Evolutionary conservation across 2,888 invertebrate genomes (phyloP).

Genomic region (Seira musarum): DNA sequence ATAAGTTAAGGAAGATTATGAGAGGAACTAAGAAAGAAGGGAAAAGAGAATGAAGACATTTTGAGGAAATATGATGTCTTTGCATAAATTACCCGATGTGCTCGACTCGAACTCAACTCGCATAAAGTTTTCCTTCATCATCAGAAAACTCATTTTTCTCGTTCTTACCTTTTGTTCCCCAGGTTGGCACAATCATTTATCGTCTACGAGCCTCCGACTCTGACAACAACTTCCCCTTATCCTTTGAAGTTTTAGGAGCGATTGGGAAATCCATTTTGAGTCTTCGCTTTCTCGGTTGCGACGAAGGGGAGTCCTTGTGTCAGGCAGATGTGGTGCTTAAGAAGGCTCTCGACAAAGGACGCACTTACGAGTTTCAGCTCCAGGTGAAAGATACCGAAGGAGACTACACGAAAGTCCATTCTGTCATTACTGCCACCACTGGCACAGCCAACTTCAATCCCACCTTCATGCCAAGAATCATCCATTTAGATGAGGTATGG

Average conservation of each 20-base stretch:
- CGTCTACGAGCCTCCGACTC: constrained; percentile 90
- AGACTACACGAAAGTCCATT: constrained; percentile 82
- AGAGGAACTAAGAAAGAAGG: too few species aligned
- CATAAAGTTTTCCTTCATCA: too few species aligned
- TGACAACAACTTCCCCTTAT: constrained; percentile 88
- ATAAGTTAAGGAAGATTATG: too few species aligned
- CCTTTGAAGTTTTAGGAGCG: constrained; percentile 83
- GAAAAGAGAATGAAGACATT: too few species aligned
- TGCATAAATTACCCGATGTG: too few species aligned
- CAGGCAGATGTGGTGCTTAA: constrained; percentile 89
- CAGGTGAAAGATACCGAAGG: constrained; percentile 81
- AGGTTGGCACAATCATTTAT: constrained; percentile 86
- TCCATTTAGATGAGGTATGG: constrained; percentile 68
- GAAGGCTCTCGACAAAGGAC: constrained; percentile 79
- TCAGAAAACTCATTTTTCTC: too few species aligned
- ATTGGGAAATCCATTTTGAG: constrained; percentile 84
- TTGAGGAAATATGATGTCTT: too few species aligned
- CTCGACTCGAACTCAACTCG: too few species aligned
- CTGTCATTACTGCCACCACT: constrained; percentile 88
- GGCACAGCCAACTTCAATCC: constrained; percentile 76
- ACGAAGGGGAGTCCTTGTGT: constrained; percentile 89
- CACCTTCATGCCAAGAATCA: constrained; percentile 66
- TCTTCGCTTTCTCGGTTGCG: constrained; percentile 87
- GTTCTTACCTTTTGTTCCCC: constrained; percentile 53
- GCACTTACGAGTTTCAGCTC: constrained; percentile 70